Evolutionary conservation across 2,113 vertebrate genomes (phyloP), one percentile per base, ranked within the genome.

Genomic region (Phrynosoma platyrhinos): DNA sequence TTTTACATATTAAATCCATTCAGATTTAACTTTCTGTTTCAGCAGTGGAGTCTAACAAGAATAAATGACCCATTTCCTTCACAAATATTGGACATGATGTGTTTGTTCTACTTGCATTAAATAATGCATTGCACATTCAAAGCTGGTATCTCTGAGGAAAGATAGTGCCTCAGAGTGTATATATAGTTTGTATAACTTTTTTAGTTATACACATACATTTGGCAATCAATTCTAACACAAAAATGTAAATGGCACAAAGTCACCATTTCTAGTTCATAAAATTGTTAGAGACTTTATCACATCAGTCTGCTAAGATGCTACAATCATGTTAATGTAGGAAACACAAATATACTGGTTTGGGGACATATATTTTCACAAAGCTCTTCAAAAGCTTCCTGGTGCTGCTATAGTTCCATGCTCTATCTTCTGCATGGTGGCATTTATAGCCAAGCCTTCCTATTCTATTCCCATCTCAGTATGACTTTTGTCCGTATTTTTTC

Each of bases 231-330:
- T 32, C 4, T 87, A 71, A 12, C 21, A 47, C 9, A 9, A 47
- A 77, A 77, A 23, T 47, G 5, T 47, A 77, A 69, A 47, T 13
- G 47, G 69, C 72, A n/a, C 23, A 71, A 30, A 0, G 4, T 68
- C 23, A 78, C 18, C 8, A n/a, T 20, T 86, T 90, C 55, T 74
- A 74, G 75, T 88, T 23, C 74, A 42, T 42, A 42, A 76, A 42
- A 42, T 9, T 76, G 13, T 36, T 74, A 23, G 5, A 9, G 42
- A 47, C 42, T 47, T 47, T 47, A 47, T 47, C 42, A 0, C 6
- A 47, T 47, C 4, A 47, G 42, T 47, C 42, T 47, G 42, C 42
- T 47, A 47, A 47, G 6, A 47, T 47, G 42, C 42, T 6, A 47
- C 42, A 47, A 47, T 47, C 42, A 47, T 47, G 42, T 47, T 47